phyloP scores from a whole-genome alignment of 2,113 vertebrate genomes.

The Andinoacara biseriatus region DNA sequence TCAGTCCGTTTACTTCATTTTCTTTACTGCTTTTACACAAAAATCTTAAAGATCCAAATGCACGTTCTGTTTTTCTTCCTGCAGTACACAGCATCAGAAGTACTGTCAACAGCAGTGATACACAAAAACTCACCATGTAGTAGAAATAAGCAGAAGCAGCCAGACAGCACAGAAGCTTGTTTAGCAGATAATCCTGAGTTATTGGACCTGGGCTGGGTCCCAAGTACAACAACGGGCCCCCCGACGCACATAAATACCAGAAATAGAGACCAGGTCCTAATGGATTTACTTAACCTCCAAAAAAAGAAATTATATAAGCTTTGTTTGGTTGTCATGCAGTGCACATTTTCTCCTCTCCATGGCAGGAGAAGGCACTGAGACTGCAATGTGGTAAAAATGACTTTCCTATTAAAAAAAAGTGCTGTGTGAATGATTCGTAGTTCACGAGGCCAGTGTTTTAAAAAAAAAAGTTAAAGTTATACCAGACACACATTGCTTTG shows the following conservation, averaged over 20 bases:
- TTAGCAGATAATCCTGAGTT: constrained; percentile 39
- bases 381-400: constrained; percentile 14
- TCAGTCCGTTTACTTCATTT: neutral
- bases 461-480: constrained; percentile 16
- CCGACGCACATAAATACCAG: constrained; percentile 35
- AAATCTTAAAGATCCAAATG: neutral
- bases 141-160: neutral
- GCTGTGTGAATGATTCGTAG: constrained; percentile 17
- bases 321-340: constrained; percentile 19
- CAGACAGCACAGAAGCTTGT: constrained; percentile 39
- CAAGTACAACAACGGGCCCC: constrained; percentile 51
- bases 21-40: neutral
- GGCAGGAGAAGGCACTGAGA: constrained; percentile 2
- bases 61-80: neutral
- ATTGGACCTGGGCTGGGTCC: constrained; percentile 17
- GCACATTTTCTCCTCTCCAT: neutral
- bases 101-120: neutral
- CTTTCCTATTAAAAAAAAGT: neutral
- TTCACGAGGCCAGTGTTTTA: constrained; percentile 18
- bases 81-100: neutral
- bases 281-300: constrained; percentile 12
- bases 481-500: constrained; percentile 46
- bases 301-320: constrained; percentile 18
- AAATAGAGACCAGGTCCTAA: constrained; percentile 28
- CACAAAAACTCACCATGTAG: neutral